phyloP scores from a whole-genome alignment of 1,140 invertebrate genomes.

The Heterodera schachtii region DNA sequence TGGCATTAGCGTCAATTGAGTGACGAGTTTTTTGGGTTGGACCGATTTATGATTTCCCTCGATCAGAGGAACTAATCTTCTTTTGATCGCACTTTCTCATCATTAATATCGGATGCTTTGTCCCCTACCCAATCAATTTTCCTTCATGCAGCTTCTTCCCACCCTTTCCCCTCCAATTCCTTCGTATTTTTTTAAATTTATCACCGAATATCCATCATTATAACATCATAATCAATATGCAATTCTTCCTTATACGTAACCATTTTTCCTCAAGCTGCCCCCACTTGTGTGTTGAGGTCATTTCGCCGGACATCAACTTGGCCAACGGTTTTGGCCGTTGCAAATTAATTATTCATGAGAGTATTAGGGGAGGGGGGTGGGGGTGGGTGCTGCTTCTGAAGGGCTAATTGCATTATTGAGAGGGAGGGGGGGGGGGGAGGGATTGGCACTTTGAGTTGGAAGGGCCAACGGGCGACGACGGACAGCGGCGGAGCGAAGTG shows the following conservation, averaged over 20 bases:
- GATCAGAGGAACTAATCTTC: not conserved
- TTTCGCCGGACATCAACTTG: not conserved
- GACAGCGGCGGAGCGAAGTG: not conserved
- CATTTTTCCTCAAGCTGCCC: not conserved
- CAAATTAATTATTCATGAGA: not conserved
- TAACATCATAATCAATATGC: not conserved
- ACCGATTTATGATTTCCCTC: not conserved
- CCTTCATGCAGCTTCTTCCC: too few species aligned
- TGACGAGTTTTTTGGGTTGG: not conserved
- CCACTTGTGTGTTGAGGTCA: not conserved
- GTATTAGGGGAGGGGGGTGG: not conserved
- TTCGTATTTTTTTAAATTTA: not conserved
- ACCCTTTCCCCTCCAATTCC: not conserved
- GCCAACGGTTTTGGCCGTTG: not conserved
- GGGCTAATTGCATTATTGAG: conserved; percentile 2
- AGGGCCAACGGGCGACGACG: not conserved
- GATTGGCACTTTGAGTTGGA: conserved; percentile 3
- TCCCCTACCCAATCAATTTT: not conserved
- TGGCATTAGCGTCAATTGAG: not conserved
- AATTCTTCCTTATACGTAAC: not conserved
- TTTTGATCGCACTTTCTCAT: not conserved
- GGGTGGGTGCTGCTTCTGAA: not conserved
- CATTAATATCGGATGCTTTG: not conserved
- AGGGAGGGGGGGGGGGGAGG: too few species aligned
- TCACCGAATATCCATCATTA: not conserved